phyloP scores from a whole-genome alignment of 2,888 invertebrate species.

The Mechanitis messenoides region DNA sequence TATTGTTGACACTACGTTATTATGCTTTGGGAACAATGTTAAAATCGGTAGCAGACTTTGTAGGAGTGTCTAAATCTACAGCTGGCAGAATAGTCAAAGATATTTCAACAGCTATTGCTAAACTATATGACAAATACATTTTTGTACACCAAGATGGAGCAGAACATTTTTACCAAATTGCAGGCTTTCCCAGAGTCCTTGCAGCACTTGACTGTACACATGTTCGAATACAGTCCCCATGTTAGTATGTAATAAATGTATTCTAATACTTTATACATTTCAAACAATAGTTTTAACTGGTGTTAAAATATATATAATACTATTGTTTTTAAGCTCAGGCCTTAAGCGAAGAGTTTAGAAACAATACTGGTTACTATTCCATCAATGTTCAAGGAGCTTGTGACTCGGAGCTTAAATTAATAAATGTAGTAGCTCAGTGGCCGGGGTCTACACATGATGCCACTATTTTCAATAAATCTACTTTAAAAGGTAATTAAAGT shows the following conservation, averaged over 20 bases:
- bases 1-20: conserved; percentile 31
- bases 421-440: conserved; percentile 30
- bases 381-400: conserved; percentile 28
- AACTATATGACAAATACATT: conserved; percentile 6
- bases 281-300: too few relatives aligned
- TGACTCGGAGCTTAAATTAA: conserved; percentile 26
- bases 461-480: conserved; percentile 13
- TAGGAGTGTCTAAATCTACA: conserved; percentile 29
- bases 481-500: conserved; percentile 2
- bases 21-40: conserved; percentile 35
- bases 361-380: conserved; percentile 22
- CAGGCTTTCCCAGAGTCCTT: not conserved
- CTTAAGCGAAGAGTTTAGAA: conserved; percentile 21
- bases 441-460: conserved; percentile 27
- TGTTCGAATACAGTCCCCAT: conserved; percentile 7
- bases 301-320: not conserved
- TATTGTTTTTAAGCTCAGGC: not conserved
- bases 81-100: conserved; percentile 25
- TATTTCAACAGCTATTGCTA: conserved; percentile 20
- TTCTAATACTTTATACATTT: not conserved
- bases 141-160: too few relatives aligned
- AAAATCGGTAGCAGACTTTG: conserved; percentile 32
- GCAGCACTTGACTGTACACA: conserved; percentile 8
- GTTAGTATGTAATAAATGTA: conserved; percentile 1
- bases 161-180: too few relatives aligned